Evolutionary conservation across 2,113 vertebrate genomes (phyloP), one percentile per base, ranked within the genome.

Genomic region (Lontra canadensis): DNA sequence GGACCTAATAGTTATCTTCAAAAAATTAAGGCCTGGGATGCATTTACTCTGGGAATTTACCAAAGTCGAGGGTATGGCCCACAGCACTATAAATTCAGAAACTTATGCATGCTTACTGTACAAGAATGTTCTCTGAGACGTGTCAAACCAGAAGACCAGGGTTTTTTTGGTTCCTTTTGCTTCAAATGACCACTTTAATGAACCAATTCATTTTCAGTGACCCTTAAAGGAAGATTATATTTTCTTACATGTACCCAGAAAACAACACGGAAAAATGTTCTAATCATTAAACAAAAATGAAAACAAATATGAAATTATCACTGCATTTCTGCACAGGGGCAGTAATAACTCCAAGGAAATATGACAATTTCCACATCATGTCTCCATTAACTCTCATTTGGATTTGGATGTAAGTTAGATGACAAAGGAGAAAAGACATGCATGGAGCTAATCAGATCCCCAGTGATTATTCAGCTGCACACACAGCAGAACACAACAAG

Each of bases 401-500:
- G 61, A 92, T 87, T 65, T 42, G 47, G 20, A 71, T 97, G 26
- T 96, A 89, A 94, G 34, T 74, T 93, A 69, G 29, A 94, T 79
- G 88, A 96, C 73, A 89, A 95, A 96, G 94, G 59, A 96, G 67
- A 85, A 96, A 94, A 94, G 96, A 94, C 18, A 36, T 20, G 59
- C 59, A 57, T 0, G 39, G 31, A 90, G 63, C 94, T 94, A 90
- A 97, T 95, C 96, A 91, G 55, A 94, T 89, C 47, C 71, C 91
- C 47, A 71, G 85, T 69, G 90, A 91, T 74, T 94, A 55, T 6
- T 61, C 34, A 88, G 91, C 20, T 82, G 67, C 95, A 97, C 52
- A 88, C 10, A 71, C 88, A 95, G 88, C 88, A 97, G 85, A 96
- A 93, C 39, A 82, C 31, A 52, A 31, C 18, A 74, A 42, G 12